These are phyloP conservation scores for Scopus umbretta DNA, from an alignment of 2,113 vertebrate genomes.

Conservation along the genomic window DNA sequence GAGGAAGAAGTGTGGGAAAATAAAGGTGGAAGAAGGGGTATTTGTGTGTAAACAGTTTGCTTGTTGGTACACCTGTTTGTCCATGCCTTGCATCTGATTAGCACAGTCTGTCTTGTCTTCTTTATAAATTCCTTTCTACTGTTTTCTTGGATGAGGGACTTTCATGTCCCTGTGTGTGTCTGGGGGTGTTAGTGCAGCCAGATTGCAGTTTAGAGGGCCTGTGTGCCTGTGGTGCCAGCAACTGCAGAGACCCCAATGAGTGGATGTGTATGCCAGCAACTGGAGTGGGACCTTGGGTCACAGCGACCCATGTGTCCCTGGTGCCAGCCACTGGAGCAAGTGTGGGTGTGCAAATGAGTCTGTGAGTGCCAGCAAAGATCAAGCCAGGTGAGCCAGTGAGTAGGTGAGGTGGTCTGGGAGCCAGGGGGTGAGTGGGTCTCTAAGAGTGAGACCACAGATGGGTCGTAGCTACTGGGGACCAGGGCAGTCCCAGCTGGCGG, in stretches of 20 bases:
- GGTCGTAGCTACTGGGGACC: rapidly evolving
- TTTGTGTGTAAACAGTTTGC: neutral
- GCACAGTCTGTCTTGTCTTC: neutral
- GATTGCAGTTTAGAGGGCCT: no score
- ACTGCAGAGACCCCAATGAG: neutral
- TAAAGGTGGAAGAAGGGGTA: neutral
- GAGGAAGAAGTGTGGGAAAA: neutral
- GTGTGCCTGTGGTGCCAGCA: neutral
- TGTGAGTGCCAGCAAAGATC: neutral
- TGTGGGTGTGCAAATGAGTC: neutral
- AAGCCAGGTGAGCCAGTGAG: neutral
- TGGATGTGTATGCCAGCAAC: neutral
- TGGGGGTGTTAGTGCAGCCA: neutral
- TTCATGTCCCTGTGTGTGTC: neutral
- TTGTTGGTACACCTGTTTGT: neutral
- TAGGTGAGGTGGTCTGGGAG: neutral
- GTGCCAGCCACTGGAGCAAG: neutral
- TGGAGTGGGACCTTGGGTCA: rapidly evolving
- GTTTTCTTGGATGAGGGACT: neutral
- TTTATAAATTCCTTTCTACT: neutral
- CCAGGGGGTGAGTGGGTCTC: rapidly evolving
- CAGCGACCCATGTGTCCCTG: neutral
- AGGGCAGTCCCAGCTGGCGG: neutral
- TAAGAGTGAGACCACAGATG: neutral
- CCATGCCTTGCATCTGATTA: neutral